Evolutionary conservation across 1,140 invertebrate genomes (phyloP).

Genomic region (Procambarus virginalis): DNA sequence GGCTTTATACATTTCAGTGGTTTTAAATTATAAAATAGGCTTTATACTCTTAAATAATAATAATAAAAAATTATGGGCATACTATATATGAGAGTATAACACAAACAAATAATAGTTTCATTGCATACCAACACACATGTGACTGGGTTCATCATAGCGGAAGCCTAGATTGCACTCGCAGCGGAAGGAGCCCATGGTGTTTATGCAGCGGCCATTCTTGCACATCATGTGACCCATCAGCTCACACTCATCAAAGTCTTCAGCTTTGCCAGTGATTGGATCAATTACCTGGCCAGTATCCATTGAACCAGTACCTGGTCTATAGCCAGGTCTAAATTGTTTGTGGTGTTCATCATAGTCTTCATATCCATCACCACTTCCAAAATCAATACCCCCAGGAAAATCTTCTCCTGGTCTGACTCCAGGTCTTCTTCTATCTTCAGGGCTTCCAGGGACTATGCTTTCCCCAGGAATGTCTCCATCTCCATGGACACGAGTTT

Average conservation of each 20-base stretch:
- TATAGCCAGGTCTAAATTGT: not conserved
- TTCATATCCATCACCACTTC: not conserved
- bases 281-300: slow-evolving; percentile 80
- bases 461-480: not conserved
- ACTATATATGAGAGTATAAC: not conserved
- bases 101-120: not conserved
- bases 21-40: too few relatives aligned
- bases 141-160: slow-evolving; percentile 83
- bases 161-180: slow-evolving; percentile 83
- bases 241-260: slow-evolving; percentile 87
- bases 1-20: too few relatives aligned
- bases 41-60: too few relatives aligned
- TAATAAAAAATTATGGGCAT: too few relatives aligned
- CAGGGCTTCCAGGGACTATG: not conserved
- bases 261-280: slow-evolving; percentile 80
- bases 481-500: not conserved
- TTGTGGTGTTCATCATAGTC: not conserved
- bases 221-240: slow-evolving; percentile 90
- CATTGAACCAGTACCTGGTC: not conserved
- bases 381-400: not conserved
- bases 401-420: not conserved
- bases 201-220: slow-evolving; percentile 86
- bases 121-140: slow-evolving; percentile 82
- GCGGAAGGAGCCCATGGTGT: slow-evolving; percentile 85
- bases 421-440: not conserved